Conservation (phyloP, 1,140 invertebrate species). For the Zaprionus vittiger region DNA sequence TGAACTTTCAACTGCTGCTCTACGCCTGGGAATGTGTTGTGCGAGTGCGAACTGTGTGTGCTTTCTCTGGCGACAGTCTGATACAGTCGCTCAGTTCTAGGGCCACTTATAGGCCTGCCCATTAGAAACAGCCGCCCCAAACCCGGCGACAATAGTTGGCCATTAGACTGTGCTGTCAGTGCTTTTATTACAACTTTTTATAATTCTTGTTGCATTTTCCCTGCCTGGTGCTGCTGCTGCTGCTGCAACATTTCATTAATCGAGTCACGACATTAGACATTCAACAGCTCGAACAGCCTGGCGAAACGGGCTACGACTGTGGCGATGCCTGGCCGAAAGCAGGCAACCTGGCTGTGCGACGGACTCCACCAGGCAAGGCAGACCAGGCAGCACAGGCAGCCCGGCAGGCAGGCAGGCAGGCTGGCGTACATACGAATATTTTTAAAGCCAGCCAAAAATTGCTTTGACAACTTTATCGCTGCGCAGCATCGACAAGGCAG, state of each 20-base stretch:
- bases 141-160: slow-evolving; percentile 67
- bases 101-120: slow-evolving; percentile 60
- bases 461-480: slow-evolving; percentile 81
- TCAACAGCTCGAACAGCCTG: slow-evolving; percentile 59
- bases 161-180: slow-evolving; percentile 78
- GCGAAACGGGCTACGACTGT: slow-evolving; percentile 23
- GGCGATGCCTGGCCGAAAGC: slow-evolving; percentile 17
- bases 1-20: slow-evolving; percentile 35
- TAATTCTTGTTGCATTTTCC: slow-evolving; percentile 78
- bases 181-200: slow-evolving; percentile 80
- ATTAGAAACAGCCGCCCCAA: slow-evolving; percentile 52
- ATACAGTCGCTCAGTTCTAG: slow-evolving; percentile 6
- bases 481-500: slow-evolving; percentile 72
- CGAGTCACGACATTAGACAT: slow-evolving; percentile 82
- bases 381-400: not conserved
- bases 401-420: slow-evolving; percentile 4
- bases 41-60: not conserved
- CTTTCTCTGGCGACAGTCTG: slow-evolving; percentile 18
- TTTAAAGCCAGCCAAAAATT: slow-evolving; percentile 76
- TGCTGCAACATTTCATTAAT: slow-evolving; percentile 77
- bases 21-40: slow-evolving; percentile 12
- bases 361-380: too few species aligned
- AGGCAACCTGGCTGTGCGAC: not conserved
- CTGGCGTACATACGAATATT: slow-evolving; percentile 66
- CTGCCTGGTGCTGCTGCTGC: slow-evolving; percentile 28